Conservation (phyloP, 1,140 invertebrate genomes). For the Papilio polyxenes region DNA sequence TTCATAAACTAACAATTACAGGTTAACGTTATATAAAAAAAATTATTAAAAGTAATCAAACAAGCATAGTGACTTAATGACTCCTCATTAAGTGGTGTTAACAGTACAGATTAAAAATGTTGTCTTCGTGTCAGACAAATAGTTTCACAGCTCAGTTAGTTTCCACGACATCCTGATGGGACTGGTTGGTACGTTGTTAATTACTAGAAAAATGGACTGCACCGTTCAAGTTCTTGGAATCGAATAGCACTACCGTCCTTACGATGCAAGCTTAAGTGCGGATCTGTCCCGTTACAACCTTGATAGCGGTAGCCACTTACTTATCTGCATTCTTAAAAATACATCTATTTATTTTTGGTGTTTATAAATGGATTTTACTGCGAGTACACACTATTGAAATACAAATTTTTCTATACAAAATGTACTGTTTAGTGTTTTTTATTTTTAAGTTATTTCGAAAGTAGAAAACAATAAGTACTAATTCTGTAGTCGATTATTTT, state of each 20-base stretch:
- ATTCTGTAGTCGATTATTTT: no score
- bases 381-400: not conserved
- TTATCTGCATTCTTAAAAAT: slow-evolving; percentile 24
- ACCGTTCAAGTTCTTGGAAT: slow-evolving; percentile 43
- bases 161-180: slow-evolving; percentile 39
- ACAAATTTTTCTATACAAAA: no score
- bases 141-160: slow-evolving; percentile 26
- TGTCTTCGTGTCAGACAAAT: slow-evolving; percentile 19
- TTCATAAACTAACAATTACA: no score
- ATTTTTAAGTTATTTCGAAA: no score
- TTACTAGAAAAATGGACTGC: slow-evolving; percentile 40
- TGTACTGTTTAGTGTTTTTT: no score
- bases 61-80: not conserved
- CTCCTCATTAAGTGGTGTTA: slow-evolving; percentile 1
- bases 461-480: no score
- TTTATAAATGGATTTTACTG: not conserved
- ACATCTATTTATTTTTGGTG: not conserved
- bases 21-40: not conserved
- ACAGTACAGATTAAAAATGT: not conserved
- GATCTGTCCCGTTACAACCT: slow-evolving; percentile 47
- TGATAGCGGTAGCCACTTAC: slow-evolving; percentile 29
- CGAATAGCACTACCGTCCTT: slow-evolving; percentile 33
- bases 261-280: slow-evolving; percentile 25
- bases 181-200: slow-evolving; percentile 10
- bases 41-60: not conserved